Percentiles rank a stretch among this genome's conserved stretches.
Conservation (phyloP, 2,113 vertebrate genomes). For the Saimiri boliviensis region DNA sequence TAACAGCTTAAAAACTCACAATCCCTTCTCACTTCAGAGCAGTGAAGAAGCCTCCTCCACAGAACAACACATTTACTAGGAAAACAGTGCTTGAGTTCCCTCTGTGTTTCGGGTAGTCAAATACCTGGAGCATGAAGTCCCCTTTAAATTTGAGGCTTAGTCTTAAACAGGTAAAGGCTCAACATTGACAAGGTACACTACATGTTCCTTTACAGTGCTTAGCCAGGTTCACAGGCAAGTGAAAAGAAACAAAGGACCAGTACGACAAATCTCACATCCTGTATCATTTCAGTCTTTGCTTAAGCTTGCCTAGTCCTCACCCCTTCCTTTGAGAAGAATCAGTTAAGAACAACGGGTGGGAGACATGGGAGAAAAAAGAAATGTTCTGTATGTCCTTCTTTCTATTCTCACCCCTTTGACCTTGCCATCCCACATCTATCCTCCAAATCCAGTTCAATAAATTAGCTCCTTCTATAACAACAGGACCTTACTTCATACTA, state of each 20-base stretch:
- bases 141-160: neutral
- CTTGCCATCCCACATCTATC: neutral
- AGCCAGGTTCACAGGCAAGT: neutral
- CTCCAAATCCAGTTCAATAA: conserved; percentile 31
- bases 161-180: neutral
- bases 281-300: neutral
- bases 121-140: neutral
- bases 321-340: neutral
- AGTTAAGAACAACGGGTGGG: neutral
- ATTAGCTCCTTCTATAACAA: conserved; percentile 15
- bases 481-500: neutral
- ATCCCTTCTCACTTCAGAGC: neutral
- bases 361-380: neutral
- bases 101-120: conserved; percentile 9
- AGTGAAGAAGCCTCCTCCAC: neutral
- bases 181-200: neutral
- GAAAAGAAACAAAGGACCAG: neutral
- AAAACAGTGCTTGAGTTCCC: neutral
- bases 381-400: neutral
- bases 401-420: neutral
- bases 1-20: conserved; percentile 28
- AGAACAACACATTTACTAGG: conserved; percentile 34
- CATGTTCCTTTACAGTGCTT: neutral
- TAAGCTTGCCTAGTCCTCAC: neutral
- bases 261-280: neutral